Evolutionary conservation across 2,113 vertebrate species (phyloP), one percentile per base, ranked within the genome.

Genomic region (Brachirus orientalis): DNA sequence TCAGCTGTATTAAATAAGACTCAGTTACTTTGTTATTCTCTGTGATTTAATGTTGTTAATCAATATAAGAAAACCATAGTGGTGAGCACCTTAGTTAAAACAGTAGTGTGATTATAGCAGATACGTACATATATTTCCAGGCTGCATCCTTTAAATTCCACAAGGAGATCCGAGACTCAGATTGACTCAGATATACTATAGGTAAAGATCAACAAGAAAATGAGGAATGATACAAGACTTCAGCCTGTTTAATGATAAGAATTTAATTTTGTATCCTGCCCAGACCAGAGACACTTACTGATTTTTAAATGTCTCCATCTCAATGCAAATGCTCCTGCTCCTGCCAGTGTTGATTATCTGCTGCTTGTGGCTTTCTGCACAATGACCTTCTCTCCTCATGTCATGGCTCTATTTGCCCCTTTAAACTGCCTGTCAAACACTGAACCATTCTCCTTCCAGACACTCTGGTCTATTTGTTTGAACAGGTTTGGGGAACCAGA

Each of bases 401-500:
- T 77, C 86, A 77, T 1, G 69, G 69, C 87, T 86, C 74, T 68
- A 56, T 86, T 82, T 87, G 72, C 73, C 62, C 81, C 62, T 79
- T 60, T 76, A 75, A 88, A 77, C 86, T 69, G 84, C 71, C 86
- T 79, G 84, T 90, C 88, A 88, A 82, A 84, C 80, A 82, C 13
- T 0, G 59, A 52, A n/a, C 63, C 56, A 7, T 48, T 81, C 64
- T 63, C 72, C 61, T 43, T 62, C 35, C 55, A 6, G 20, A 50
- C 48, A 62, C 70, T 20, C 40, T 4, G 20, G 12, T 67, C 66
- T 80, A 56, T 83, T 81, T 82, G 75, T 79, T 67, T 69, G 67
- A 82, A 47, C 38, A 18, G 68, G 60, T 54, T 66, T 33, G 8
- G 69, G 55, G 22, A 9, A 38, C 58, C 14, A 2, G 5, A 38